Evolutionary conservation across 2,888 invertebrate species (phyloP).

Genomic region (Mythimna impura): DNA sequence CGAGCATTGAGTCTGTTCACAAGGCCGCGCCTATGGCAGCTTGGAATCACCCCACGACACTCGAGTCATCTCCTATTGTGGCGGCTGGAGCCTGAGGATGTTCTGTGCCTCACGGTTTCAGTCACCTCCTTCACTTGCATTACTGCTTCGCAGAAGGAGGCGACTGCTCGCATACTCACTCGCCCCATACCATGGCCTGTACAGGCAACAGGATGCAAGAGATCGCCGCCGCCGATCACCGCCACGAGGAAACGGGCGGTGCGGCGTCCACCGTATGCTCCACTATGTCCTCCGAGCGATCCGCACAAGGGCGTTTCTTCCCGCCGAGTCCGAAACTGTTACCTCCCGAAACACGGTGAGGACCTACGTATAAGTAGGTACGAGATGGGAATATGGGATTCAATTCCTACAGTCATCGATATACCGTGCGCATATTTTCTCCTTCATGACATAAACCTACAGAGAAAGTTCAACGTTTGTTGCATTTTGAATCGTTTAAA

Average conservation of each 20-base stretch:
- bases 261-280: too few species aligned
- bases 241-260: background rate
- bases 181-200: background rate
- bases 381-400: background rate
- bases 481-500: constrained; percentile 37
- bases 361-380: background rate
- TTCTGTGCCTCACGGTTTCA: background rate
- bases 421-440: constrained; percentile 13
- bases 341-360: background rate
- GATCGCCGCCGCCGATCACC: background rate
- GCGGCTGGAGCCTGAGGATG: too few species aligned
- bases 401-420: background rate
- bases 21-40: too few species aligned
- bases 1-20: too few species aligned
- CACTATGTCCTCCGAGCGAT: too few species aligned
- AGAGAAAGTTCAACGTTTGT: constrained; percentile 46
- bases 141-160: background rate
- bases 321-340: background rate
- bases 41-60: too few species aligned
- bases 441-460: constrained; percentile 33
- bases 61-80: too few species aligned
- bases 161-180: background rate
- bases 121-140: background rate
- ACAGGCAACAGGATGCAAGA: background rate
- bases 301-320: background rate